Evolutionary conservation across 2,888 invertebrate genomes (phyloP).

Genomic region (Nephrotoma flavescens): DNA sequence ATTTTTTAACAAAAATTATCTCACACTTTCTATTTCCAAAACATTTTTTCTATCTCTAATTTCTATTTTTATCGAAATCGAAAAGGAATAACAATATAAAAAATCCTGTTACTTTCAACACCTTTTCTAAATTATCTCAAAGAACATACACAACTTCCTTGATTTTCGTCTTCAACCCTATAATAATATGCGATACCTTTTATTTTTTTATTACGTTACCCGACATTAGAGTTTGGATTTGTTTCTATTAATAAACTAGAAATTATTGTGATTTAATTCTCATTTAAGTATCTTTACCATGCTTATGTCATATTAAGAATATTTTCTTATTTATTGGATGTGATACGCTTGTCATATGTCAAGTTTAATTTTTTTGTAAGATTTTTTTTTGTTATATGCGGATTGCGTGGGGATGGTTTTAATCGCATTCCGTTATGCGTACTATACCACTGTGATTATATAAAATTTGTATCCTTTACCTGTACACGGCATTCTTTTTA

Average conservation of each 20-base stretch:
- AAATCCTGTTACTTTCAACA: background rate
- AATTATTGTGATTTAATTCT: background rate
- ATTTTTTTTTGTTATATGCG: background rate
- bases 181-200: background rate
- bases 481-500: background rate
- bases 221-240: background rate
- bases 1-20: background rate
- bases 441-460: too few relatives aligned
- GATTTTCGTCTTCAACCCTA: background rate
- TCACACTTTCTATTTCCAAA: background rate
- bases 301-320: background rate
- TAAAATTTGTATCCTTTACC: background rate
- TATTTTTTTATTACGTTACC: background rate
- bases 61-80: background rate
- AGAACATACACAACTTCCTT: background rate
- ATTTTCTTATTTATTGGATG: background rate
- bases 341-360: background rate
- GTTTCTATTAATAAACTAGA: background rate
- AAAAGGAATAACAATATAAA: background rate
- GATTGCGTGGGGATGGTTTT: background rate
- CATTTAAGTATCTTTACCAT: background rate
- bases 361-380: background rate
- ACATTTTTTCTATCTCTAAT: background rate
- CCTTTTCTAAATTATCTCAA: background rate
- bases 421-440: background rate